These are phyloP conservation scores for Myioborus melanocephalus DNA, from an alignment of 2,797 vertebrate species.

Conservation along the genomic window DNA sequence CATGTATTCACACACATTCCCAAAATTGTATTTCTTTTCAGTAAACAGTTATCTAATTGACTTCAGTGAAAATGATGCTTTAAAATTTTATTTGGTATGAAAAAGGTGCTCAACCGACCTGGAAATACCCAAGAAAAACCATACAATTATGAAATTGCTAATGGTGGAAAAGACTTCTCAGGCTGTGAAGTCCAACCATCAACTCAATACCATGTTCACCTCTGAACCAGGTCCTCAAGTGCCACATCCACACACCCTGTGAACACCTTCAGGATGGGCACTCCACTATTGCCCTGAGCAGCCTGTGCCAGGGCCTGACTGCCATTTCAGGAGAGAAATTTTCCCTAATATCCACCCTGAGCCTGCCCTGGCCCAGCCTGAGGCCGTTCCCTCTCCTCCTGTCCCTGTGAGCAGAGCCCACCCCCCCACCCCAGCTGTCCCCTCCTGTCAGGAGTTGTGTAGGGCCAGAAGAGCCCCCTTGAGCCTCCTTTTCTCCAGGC, in stretches of 20 bases:
- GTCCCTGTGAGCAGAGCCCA: background rate
- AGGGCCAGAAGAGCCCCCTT: too few species aligned
- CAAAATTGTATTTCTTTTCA: background rate
- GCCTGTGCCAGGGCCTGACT: background rate
- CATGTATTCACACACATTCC: background rate
- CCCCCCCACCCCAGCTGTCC: background rate
- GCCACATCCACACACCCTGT: background rate
- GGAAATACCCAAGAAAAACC: background rate
- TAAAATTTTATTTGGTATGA: background rate
- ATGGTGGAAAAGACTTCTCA: background rate
- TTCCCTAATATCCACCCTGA: rapidly evolving
- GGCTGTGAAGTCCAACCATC: rapidly evolving
- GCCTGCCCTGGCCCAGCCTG: rapidly evolving
- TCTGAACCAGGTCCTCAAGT: background rate
- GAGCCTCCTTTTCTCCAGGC: too few species aligned
- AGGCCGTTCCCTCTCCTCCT: background rate
- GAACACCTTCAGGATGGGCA: background rate
- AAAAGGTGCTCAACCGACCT: background rate
- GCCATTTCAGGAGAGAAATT: background rate
- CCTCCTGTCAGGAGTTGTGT: background rate
- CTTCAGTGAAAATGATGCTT: background rate
- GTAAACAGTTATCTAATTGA: background rate
- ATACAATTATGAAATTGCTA: background rate
- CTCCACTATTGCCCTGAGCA: background rate
- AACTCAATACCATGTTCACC: background rate